Evolutionary conservation across 2,888 invertebrate genomes (phyloP).

Genomic region (Tipula unca): DNA sequence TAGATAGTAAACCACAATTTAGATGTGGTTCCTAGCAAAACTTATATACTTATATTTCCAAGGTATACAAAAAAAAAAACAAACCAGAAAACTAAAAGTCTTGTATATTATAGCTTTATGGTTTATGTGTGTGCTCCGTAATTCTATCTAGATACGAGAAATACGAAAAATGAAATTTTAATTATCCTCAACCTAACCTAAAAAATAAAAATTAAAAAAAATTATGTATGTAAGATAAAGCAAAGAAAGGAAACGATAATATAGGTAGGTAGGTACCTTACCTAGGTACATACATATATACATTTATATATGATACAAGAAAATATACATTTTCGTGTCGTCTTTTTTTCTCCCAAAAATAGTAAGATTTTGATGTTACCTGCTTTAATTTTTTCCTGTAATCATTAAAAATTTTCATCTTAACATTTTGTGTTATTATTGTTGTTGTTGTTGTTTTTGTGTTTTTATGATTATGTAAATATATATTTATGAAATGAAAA

Average conservation of each 20-base stretch:
- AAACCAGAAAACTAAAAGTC: not conserved
- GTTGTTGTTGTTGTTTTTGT: not conserved
- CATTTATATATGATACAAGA: not conserved
- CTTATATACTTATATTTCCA: not conserved
- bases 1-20: not conserved
- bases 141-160: not conserved
- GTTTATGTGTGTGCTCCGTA: not conserved
- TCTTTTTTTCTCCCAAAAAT: not conserved
- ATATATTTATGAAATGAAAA: not conserved
- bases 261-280: not conserved
- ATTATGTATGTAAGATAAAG: not conserved
- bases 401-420: not conserved
- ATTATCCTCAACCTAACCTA: not conserved
- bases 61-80: not conserved
- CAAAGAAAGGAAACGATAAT: not conserved
- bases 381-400: not conserved
- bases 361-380: not conserved
- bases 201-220: not conserved
- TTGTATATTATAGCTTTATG: not conserved
- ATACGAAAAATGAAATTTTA: not conserved
- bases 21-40: not conserved
- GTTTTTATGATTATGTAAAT: not conserved
- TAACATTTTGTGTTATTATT: not conserved
- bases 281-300: not conserved
- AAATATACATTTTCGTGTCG: not conserved